These are phyloP conservation scores for Dicyrtomina minuta DNA, from an alignment of 2,888 invertebrate species.

Conservation along the genomic window DNA sequence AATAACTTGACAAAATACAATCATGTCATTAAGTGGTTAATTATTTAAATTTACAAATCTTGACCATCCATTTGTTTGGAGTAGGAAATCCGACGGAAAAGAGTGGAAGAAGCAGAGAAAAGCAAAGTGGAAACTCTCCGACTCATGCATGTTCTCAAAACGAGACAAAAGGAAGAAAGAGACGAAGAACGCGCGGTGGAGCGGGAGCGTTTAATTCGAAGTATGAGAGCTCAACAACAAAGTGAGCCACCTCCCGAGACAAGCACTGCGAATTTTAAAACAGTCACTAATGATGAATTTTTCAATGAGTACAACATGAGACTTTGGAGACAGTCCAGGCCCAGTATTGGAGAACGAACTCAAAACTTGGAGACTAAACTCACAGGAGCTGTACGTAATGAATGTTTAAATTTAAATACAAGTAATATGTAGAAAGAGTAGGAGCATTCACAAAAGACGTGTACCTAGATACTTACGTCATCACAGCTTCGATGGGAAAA, in stretches of 20 bases:
- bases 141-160: slow-evolving; percentile 25
- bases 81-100: slow-evolving; percentile 33
- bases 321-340: slow-evolving; percentile 32
- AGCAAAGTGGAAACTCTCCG: slow-evolving; percentile 31
- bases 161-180: slow-evolving; percentile 19
- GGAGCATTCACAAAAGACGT: too few relatives aligned
- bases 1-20: too few relatives aligned
- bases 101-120: slow-evolving; percentile 34
- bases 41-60: too few relatives aligned
- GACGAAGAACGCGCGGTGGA: slow-evolving; percentile 27
- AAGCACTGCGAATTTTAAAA: background rate
- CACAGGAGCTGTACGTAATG: slow-evolving; percentile 16
- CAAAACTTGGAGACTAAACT: slow-evolving; percentile 36
- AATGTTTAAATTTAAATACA: background rate
- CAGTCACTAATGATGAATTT: slow-evolving; percentile 29
- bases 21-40: too few relatives aligned
- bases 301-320: slow-evolving; percentile 41
- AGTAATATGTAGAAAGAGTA: too few relatives aligned
- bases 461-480: background rate
- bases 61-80: too few relatives aligned
- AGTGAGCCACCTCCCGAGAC: slow-evolving; percentile 1
- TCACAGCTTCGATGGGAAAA: too few relatives aligned
- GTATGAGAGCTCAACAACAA: slow-evolving; percentile 15
- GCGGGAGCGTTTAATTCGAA: slow-evolving; percentile 23
- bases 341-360: slow-evolving; percentile 37